phyloP scores from a whole-genome alignment of 1,140 invertebrate species.

The Bombus huntii region DNA sequence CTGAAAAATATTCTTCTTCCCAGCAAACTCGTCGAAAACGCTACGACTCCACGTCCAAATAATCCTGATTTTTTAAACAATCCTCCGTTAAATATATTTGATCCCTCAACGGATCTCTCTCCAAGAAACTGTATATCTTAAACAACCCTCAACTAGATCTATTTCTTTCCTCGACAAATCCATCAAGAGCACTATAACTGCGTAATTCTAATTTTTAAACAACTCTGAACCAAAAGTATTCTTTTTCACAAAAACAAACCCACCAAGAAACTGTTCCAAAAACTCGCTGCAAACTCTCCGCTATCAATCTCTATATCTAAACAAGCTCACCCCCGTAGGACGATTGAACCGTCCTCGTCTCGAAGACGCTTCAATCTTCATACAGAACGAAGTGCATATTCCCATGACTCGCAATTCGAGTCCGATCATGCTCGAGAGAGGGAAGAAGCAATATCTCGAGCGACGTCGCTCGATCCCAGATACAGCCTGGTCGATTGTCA shows the following conservation, averaged over 20 bases:
- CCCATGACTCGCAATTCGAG: slow-evolving; percentile 4
- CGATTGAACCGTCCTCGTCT: background rate
- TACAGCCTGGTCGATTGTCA: slow-evolving; percentile 23
- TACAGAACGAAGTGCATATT: slow-evolving; percentile 6
- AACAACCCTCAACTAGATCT: background rate
- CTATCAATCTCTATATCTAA: background rate
- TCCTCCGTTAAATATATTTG: background rate
- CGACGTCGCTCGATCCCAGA: background rate
- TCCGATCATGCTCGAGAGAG: slow-evolving; percentile 14
- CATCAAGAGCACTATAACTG: background rate
- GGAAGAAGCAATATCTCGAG: slow-evolving; percentile 1
- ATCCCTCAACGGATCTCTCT: background rate
- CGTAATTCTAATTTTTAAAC: background rate
- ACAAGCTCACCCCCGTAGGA: background rate
- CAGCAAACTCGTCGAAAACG: too few relatives aligned
- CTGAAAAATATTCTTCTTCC: too few relatives aligned
- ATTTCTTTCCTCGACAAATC: background rate
- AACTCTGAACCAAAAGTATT: background rate
- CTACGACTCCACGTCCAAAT: background rate
- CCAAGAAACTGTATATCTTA: background rate
- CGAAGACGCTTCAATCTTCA: background rate
- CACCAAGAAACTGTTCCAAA: background rate
- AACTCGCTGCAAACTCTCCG: too few relatives aligned
- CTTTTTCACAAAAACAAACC: too few relatives aligned
- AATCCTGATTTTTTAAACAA: background rate